Evolutionary conservation across 1,140 invertebrate species (phyloP).

Genomic region (Oryzaephilus surinamensis): DNA sequence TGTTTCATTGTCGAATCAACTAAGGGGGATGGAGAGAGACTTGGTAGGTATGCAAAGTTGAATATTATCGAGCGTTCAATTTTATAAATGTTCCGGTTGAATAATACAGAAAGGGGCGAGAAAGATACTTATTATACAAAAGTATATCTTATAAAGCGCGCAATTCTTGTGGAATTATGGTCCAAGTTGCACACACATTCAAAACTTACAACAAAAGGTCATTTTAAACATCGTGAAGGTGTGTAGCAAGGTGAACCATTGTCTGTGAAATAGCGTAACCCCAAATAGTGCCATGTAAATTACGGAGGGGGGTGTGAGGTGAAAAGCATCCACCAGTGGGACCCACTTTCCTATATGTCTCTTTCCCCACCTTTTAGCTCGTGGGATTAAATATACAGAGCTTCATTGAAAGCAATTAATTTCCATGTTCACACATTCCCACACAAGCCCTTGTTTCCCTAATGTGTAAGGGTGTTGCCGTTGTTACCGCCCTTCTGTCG

Average conservation of each 20-base stretch:
- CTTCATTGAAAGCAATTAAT: conserved; percentile 17
- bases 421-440: conserved; percentile 7
- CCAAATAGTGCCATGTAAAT: conserved; percentile 14
- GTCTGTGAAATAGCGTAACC: too few species aligned
- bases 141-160: conserved; percentile 7
- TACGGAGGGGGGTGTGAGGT: conserved; percentile 2
- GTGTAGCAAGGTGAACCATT: too few species aligned
- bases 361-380: too few species aligned
- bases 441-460: conserved; percentile 4
- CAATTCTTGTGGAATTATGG: conserved; percentile 14
- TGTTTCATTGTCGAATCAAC: conserved; percentile 4
- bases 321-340: too few species aligned
- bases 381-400: conserved; percentile 13
- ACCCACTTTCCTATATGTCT: too few species aligned
- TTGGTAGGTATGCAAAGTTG: conserved; percentile 8
- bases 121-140: too few species aligned
- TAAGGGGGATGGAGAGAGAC: too few species aligned
- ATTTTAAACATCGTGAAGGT: conserved; percentile 8
- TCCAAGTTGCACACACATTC: conserved; percentile 10
- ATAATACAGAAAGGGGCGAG: too few species aligned
- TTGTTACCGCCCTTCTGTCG: too few species aligned
- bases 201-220: conserved; percentile 14
- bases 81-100: conserved; percentile 2
- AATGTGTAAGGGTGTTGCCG: too few species aligned
- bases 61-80: conserved; percentile 13